These are phyloP conservation scores for Peromyscus attwateri DNA, from an alignment of 2,797 vertebrate genomes.

Conservation along the genomic window DNA sequence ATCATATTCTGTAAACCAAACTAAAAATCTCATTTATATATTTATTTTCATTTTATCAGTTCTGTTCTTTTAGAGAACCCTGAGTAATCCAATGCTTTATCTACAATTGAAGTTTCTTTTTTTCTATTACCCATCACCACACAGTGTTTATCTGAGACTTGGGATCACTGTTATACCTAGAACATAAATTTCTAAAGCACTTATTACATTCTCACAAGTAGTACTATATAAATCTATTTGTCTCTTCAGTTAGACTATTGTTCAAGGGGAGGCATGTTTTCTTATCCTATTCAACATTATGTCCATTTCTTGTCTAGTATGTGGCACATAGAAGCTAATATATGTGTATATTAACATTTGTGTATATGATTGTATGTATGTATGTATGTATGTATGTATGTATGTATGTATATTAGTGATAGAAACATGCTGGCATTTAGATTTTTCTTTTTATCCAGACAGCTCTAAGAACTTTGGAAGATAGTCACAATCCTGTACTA, in stretches of 20 bases:
- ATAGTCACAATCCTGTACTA: not conserved
- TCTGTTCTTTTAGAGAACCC: too few relatives aligned
- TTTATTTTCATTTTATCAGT: not conserved
- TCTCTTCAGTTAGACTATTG: not conserved
- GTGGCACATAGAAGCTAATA: not conserved
- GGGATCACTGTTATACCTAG: not conserved
- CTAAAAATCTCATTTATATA: not conserved
- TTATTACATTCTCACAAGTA: not conserved
- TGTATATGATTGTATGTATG: not conserved
- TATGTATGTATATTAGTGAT: not conserved
- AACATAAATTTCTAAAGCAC: not conserved
- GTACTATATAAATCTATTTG: not conserved
- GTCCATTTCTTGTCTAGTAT: not conserved
- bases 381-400: not conserved
- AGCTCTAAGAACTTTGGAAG: not conserved
- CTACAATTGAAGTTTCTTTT: not conserved
- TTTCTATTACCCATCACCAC: not conserved
- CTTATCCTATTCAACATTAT: not conserved
- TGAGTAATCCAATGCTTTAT: not conserved
- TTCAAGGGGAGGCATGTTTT: not conserved
- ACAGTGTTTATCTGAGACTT: not conserved
- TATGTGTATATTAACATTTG: not conserved
- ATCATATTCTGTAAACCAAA: too few relatives aligned
- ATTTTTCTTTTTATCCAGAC: conserved; percentile 36
- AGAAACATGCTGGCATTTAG: not conserved